phyloP scores from a whole-genome alignment of 2,113 vertebrate species.

The Smithornis capensis region DNA sequence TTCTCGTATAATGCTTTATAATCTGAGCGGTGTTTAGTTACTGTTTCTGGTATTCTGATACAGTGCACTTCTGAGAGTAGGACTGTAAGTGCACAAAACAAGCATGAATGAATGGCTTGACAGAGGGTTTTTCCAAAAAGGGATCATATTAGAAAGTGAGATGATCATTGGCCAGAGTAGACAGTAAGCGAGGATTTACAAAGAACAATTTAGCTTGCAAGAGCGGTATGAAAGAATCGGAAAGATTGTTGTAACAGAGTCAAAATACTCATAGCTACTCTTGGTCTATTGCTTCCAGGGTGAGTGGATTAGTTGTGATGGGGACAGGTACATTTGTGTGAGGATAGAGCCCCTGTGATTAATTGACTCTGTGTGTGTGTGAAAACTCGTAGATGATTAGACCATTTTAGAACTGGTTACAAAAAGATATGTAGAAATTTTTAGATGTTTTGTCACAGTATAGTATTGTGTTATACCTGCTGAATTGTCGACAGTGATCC shows the following conservation, averaged over 20 bases:
- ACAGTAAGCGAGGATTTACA: neutral
- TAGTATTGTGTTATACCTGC: neutral
- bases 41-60: neutral
- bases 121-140: neutral
- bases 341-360: fast-evolving
- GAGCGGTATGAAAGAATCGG: neutral
- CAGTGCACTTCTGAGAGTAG: neutral
- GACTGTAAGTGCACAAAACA: neutral
- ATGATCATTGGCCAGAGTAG: neutral
- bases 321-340: fast-evolving
- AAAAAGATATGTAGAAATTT: neutral
- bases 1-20: neutral
- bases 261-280: neutral
- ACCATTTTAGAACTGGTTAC: neutral
- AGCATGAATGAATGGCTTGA: neutral
- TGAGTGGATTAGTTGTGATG: neutral
- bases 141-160: neutral
- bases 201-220: neutral
- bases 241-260: neutral
- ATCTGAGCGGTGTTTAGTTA: neutral
- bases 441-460: neutral
- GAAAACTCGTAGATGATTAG: fast-evolving
- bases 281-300: too few relatives aligned
- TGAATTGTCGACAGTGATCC: neutral
- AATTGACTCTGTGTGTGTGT: fast-evolving